phyloP scores from a whole-genome alignment of 2,888 invertebrate genomes.

The Ypsolopha scabrella region DNA sequence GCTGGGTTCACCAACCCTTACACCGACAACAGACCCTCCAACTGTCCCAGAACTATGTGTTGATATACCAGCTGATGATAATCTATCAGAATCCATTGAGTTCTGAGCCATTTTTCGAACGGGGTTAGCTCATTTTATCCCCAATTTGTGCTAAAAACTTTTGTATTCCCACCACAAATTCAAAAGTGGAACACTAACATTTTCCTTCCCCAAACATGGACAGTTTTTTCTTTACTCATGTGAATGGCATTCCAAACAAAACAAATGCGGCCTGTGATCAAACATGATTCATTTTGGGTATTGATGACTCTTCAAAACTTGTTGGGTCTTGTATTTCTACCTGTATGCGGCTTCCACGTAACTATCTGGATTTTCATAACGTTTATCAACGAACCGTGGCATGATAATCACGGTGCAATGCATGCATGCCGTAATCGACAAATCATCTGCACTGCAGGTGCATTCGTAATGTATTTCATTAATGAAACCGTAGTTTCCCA shows the following conservation, averaged over 20 bases:
- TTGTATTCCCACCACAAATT: neutral
- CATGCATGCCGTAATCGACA: constrained; percentile 19
- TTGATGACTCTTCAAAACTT: constrained; percentile 33
- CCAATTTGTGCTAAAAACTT: neutral
- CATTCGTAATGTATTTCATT: constrained; percentile 24
- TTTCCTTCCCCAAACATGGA: neutral
- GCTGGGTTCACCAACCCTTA: constrained; percentile 46
- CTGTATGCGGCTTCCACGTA: constrained; percentile 21
- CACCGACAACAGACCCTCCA: constrained; percentile 60
- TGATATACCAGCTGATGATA: constrained; percentile 61
- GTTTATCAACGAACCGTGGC: constrained; percentile 29
- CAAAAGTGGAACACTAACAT: neutral
- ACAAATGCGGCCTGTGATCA: constrained; percentile 44
- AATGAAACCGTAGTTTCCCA: constrained; percentile 35
- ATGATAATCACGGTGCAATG: constrained; percentile 30
- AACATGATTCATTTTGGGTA: constrained; percentile 58
- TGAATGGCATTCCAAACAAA: constrained; percentile 52
- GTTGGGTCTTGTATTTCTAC: constrained; percentile 33
- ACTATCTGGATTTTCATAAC: constrained; percentile 36
- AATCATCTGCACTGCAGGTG: constrained; percentile 41
- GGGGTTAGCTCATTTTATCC: neutral
- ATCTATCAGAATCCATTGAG: constrained; percentile 59
- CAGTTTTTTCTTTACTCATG: constrained; percentile 37
- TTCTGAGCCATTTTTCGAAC: constrained; percentile 43
- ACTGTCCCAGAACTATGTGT: constrained; percentile 62